Evolutionary conservation across 2,888 invertebrate genomes (phyloP), one percentile per base, ranked within the genome.

Genomic region (Podotricha telesiphe): DNA sequence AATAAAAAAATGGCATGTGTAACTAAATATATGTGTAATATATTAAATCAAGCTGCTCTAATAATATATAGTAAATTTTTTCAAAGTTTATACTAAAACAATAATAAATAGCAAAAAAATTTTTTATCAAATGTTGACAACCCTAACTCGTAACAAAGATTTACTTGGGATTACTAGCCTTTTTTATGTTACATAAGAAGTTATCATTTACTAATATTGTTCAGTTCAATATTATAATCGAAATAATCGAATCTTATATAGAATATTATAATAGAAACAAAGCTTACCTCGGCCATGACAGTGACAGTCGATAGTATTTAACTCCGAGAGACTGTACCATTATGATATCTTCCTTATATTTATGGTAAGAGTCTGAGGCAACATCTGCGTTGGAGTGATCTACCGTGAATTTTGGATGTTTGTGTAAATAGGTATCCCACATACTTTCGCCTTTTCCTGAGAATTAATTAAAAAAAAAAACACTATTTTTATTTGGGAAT

Each of bases 351-450:
- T 94, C 92, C 75, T 89, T 93, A 77, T 94, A 95, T 76, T 93
- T 94, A 80, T 95, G 94, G 79, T 95, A 96, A 6, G 95, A 95
- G 80, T 96, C 95, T 50, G 95, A 94, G 0, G 96, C 95, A 0
- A 95, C 83, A 75, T 96, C 95, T 0, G 94, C 96, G 65, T 94
- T 95, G 0, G 93, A 91, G 0, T 84, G 76, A 69, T 95, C 94
- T 1, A 77, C 75, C 0, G 96, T 93, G 63, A 85, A 89, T 17
- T 94, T 87, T 0, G 94, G 93, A 71, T 93, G 80, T 2, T 86
- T 74, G 76, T 95, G 95, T 0, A 92, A 80, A 76, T 91, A 94
- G 34, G 90, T 86, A 76, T 95, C 95, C 94, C 95, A 95, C 78
- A 94, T 93, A 81, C 93, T 95, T 81, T 94, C 94, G 4, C 95